These are phyloP conservation scores for Syngnathus rostellatus DNA, from an alignment of 2,797 vertebrate genomes.

Conservation along the genomic window DNA sequence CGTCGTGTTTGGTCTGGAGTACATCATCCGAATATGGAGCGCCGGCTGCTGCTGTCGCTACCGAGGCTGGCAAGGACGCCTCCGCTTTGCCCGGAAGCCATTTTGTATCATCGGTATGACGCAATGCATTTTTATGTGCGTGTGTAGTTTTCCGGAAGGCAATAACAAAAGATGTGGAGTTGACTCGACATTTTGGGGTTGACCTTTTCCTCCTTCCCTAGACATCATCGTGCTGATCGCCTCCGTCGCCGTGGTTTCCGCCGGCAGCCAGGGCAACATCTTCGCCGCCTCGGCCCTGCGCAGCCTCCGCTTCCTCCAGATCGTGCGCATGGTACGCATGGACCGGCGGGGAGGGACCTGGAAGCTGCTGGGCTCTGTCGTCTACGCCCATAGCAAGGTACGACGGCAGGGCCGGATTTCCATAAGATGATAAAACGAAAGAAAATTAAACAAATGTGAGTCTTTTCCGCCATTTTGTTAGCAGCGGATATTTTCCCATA, in stretches of 20 bases:
- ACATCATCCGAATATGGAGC: conserved; percentile 97
- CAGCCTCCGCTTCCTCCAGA: conserved; percentile 97
- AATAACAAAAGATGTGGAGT: background rate
- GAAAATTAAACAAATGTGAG: no score
- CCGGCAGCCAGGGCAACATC: conserved; percentile 98
- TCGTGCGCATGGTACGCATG: conserved; percentile 99
- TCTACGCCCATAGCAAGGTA: conserved; percentile 97
- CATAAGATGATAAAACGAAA: no score
- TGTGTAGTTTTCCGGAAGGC: background rate
- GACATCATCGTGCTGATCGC: conserved; percentile 98
- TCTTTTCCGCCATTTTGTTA: no score
- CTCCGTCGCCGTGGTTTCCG: conserved; percentile 95
- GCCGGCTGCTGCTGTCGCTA: conserved; percentile 98
- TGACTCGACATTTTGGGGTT: background rate
- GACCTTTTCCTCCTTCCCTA: conserved; percentile 44
- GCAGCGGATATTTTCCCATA: no score
- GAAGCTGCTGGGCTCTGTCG: conserved; percentile 96
- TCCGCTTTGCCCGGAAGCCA: conserved; percentile 92
- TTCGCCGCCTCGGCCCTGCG: conserved; percentile 96
- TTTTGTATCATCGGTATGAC: conserved; percentile 94
- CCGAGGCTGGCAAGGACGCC: conserved; percentile 94
- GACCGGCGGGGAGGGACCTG: conserved; percentile 96
- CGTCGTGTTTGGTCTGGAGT: conserved; percentile 98
- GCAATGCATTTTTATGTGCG: background rate
- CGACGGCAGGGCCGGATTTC: background rate